phyloP scores from a whole-genome alignment of 2,888 invertebrate genomes.

The Leucophora obtusa region DNA sequence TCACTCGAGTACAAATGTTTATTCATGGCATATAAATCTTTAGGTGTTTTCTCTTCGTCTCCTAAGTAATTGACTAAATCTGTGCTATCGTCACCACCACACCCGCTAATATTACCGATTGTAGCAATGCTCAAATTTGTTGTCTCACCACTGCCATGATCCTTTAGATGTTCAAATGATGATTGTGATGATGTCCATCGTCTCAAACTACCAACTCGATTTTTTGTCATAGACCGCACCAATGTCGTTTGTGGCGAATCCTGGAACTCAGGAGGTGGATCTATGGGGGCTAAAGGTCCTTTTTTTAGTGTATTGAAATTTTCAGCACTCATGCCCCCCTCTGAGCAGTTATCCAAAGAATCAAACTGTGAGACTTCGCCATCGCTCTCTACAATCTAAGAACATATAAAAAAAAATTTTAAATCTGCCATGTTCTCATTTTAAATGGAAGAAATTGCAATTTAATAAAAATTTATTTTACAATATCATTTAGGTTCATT shows the following conservation, averaged over 20 bases:
- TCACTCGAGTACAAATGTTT: constrained; percentile 78
- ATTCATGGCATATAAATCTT: constrained; percentile 74
- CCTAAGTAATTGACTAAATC: constrained; percentile 51
- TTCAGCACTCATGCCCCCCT: constrained; percentile 87
- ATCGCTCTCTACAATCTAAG: constrained; percentile 89
- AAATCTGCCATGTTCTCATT: too few species aligned
- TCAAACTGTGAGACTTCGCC: constrained; percentile 89
- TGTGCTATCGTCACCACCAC: constrained; percentile 21
- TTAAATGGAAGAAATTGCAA: too few species aligned
- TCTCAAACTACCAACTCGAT: constrained; percentile 71
- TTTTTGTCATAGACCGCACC: constrained; percentile 75
- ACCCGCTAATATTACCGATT: constrained; percentile 46
- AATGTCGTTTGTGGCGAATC: constrained; percentile 78
- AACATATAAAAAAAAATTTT: constrained; percentile 60
- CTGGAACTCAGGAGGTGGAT: constrained; percentile 92
- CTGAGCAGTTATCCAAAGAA: constrained; percentile 86
- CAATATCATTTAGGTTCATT: too few species aligned
- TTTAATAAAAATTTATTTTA: too few species aligned
- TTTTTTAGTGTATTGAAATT: constrained; percentile 91
- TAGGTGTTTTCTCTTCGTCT: constrained; percentile 68
- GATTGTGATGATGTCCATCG: constrained; percentile 77
- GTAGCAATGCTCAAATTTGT: constrained; percentile 40
- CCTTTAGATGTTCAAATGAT: constrained; percentile 75
- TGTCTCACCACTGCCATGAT: constrained; percentile 61
- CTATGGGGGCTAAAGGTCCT: constrained; percentile 86